Evolutionary conservation across 2,888 invertebrate genomes (phyloP).

Genomic region (Alviniconcha strummeri): DNA sequence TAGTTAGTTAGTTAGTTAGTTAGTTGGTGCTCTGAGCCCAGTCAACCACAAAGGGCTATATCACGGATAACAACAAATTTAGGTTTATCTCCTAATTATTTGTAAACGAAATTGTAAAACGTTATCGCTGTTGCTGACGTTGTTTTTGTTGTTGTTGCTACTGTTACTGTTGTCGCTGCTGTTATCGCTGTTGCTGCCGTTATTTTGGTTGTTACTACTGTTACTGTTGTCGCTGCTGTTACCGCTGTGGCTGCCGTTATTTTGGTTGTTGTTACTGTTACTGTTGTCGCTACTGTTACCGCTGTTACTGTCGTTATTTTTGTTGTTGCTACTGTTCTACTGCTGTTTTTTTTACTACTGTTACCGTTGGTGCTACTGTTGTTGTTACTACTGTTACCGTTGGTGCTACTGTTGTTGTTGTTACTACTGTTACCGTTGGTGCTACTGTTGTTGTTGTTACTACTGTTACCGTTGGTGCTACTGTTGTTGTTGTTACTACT

Average conservation of each 20-base stretch:
- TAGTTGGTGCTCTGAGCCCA: no score
- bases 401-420: not conserved
- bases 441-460: not conserved
- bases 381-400: not conserved
- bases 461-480: not conserved
- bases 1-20: no score
- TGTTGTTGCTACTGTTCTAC: not conserved
- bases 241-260: not conserved
- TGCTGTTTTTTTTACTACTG: not conserved
- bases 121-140: not conserved
- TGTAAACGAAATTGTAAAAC: no score
- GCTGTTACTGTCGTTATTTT: not conserved
- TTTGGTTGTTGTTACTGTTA: not conserved
- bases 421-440: not conserved
- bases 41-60: no score
- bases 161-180: not conserved
- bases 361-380: not conserved
- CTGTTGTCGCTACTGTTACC: not conserved
- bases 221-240: not conserved
- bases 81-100: no score
- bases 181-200: not conserved
- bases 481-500: not conserved
- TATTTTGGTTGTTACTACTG: not conserved
- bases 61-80: no score
- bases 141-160: not conserved